Evolutionary conservation across 2,113 vertebrate genomes (phyloP).

Genomic region (Anoura caudifer): DNA sequence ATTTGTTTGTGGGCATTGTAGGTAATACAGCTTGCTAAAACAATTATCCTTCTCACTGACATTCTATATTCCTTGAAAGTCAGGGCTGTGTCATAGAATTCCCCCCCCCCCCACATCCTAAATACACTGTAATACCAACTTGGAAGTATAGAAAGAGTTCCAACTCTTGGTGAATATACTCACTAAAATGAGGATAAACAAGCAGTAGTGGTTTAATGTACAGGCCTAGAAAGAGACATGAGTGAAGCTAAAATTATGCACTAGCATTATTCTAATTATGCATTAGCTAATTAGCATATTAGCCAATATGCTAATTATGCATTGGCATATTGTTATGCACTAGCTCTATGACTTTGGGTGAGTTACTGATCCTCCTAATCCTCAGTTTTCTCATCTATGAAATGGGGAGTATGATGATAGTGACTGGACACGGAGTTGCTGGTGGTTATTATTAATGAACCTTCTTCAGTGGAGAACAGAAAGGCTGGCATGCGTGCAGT

Average conservation of each 20-base stretch:
- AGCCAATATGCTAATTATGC: no score
- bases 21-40: neutral
- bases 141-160: neutral
- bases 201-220: neutral
- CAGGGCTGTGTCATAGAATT: neutral
- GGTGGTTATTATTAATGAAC: neutral
- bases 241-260: neutral
- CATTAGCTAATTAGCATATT: no score
- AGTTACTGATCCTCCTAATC: neutral
- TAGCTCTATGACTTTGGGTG: neutral
- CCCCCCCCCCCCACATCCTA: neutral
- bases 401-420: neutral
- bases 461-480: neutral
- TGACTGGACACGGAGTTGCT: neutral
- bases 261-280: no score
- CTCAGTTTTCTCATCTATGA: conserved; percentile 5
- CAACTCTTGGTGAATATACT: neutral
- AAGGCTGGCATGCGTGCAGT: neutral
- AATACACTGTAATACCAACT: neutral
- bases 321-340: neutral
- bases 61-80: neutral
- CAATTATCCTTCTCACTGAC: neutral
- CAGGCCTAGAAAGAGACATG: neutral
- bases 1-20: neutral
- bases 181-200: neutral